Base-by-base conservation (phyloP, 2,888 invertebrate species). In the Margaritifera margaritifera region DNA sequence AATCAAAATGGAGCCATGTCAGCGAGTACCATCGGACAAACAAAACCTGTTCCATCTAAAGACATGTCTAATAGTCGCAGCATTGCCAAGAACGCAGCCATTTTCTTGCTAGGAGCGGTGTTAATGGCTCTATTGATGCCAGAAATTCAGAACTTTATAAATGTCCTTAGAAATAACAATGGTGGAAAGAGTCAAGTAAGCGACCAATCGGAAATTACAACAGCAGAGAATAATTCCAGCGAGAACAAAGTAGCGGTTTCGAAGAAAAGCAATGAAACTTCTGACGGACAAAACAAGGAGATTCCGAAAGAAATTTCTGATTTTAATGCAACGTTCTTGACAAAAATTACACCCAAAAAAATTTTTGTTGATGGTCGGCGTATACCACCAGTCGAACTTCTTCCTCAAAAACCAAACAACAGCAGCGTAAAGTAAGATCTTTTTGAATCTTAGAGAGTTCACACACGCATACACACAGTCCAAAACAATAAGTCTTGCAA, bases 321-420 rank as follows among this genome's bases (percentile, higher is more conserved):
- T 25, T 86, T 86, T 65, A 81, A 83, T 66, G 66, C 84, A 11
- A 83, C 80, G 5, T 78, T 77, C 51, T 78, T 78, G 56, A 83
- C 77, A 27, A 70, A 65, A 11, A 66, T 86, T 27, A 73, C 76
- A 1, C 81, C 86, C 15, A 87, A 86, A 69, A 86, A 86, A 66
- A 84, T 86, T 56, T 87, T 87, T 72, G 79, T 76, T 20, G 85
- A 84, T 64, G 86, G 86, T 18, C 66, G 87, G 61, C 70, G 86
- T 53, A 81, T 87, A 19, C 84, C 86, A 1, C 86, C 87, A n/a
- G 72, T 82, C 54, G 84, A 86, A 64, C 70, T 87, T 20, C 67
- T 85, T 20, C 80, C 83, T 15, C 84, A 86, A 60, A 86, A 86
- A 65, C 76, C 75, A 60, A 85, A 80, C 65, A 86, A 86, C 72